phyloP scores from a whole-genome alignment of 1,140 invertebrate genomes.

The Sycophaga agraensis region DNA sequence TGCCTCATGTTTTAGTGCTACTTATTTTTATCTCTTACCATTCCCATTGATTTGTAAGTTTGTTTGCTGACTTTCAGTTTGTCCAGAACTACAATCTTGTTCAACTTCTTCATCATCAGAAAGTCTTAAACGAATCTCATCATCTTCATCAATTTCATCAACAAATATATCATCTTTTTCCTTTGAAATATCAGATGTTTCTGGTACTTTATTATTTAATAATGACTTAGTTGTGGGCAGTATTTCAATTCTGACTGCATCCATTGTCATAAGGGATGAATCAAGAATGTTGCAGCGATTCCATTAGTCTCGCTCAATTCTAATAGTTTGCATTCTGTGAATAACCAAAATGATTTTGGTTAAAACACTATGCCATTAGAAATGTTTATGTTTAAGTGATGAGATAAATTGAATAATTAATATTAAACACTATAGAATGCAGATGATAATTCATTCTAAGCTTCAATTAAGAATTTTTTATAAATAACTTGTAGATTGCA shows the following conservation, averaged over 20 bases:
- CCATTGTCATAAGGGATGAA: conserved; percentile 40
- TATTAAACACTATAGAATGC: neutral
- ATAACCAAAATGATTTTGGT: conserved; percentile 31
- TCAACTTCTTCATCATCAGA: conserved; percentile 50
- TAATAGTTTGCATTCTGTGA: conserved; percentile 37
- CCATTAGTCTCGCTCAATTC: conserved; percentile 33
- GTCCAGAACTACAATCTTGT: conserved; percentile 25
- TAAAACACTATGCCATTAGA: conserved; percentile 19
- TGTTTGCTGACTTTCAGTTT: conserved; percentile 7
- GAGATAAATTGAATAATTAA: neutral
- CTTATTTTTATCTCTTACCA: conserved; percentile 20
- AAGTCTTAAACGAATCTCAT: conserved; percentile 49
- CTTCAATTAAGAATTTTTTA: too few relatives aligned
- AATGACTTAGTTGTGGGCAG: conserved; percentile 38
- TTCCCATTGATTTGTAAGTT: conserved; percentile 6
- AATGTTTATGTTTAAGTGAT: neutral
- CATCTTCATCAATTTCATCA: conserved; percentile 47
- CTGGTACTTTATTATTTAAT: conserved; percentile 29
- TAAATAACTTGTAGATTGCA: too few relatives aligned
- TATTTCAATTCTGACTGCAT: conserved; percentile 40
- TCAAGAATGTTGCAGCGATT: conserved; percentile 32
- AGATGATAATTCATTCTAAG: too few relatives aligned
- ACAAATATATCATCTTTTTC: conserved; percentile 43
- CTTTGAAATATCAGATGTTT: conserved; percentile 38
- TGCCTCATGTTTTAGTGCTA: conserved; percentile 6